A percentile compares a stretch with the other conserved stretches of the same genome.
These are phyloP conservation scores for Nothoprocta perdicaria DNA, from an alignment of 2,113 vertebrate genomes.

Conservation along the genomic window DNA sequence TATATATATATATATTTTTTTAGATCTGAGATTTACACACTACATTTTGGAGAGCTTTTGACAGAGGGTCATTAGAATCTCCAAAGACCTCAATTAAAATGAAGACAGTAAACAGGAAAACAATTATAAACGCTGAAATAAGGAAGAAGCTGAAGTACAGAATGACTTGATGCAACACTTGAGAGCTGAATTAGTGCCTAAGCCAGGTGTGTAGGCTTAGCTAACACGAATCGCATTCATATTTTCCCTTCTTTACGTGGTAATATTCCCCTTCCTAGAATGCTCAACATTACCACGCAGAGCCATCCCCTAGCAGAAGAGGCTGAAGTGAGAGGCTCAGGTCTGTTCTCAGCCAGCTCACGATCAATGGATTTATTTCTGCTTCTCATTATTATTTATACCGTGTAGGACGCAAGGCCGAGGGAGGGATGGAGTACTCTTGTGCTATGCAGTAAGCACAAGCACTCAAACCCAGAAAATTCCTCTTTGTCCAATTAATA, in stretches of 20 bases:
- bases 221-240: neutral
- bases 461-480: neutral
- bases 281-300: neutral
- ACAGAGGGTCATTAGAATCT: neutral
- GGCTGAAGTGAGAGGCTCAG: neutral
- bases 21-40: neutral
- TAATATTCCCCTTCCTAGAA: neutral
- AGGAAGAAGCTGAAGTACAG: neutral
- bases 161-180: neutral
- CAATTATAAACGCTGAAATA: neutral
- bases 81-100: neutral
- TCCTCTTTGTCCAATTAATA: neutral
- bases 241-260: neutral
- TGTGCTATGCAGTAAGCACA: neutral
- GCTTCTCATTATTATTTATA: slow-evolving; percentile 6
- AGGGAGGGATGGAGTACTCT: neutral
- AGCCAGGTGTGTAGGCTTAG: neutral
- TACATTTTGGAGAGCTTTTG: neutral
- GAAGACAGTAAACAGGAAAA: neutral
- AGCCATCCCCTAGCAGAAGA: neutral
- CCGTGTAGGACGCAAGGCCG: neutral
- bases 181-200: neutral
- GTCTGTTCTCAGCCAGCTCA: neutral
- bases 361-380: slow-evolving; percentile 10
- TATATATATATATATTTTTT: neutral